phyloP scores from a whole-genome alignment of 2,113 vertebrate species.

The Corvus moneduloides region DNA sequence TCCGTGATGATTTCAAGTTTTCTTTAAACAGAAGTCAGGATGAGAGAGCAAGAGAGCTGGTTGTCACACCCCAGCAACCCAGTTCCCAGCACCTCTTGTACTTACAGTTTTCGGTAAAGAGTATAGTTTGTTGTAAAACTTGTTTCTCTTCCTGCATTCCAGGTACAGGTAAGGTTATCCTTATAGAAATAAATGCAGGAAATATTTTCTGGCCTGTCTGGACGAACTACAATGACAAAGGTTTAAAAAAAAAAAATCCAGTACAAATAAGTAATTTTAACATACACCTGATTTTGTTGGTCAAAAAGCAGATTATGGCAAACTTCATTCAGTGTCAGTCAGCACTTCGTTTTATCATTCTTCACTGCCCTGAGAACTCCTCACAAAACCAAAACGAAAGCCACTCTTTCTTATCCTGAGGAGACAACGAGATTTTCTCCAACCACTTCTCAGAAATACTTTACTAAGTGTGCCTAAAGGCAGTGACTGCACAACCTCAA shows the following conservation, averaged over 20 bases:
- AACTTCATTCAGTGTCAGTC: neutral
- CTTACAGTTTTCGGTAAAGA: slow-evolving; percentile 64
- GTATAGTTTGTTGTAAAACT: slow-evolving; percentile 4
- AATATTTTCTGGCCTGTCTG: slow-evolving; percentile 69
- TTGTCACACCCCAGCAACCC: neutral
- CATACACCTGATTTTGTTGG: neutral
- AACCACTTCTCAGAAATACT: neutral
- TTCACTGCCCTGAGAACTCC: neutral
- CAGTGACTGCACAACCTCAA: neutral
- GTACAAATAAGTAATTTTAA: neutral
- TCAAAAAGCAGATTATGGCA: neutral
- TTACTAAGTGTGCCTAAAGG: neutral
- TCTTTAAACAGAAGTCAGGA: neutral
- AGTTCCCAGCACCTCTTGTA: neutral
- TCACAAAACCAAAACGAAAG: neutral
- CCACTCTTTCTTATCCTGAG: neutral
- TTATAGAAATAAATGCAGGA: slow-evolving; percentile 63
- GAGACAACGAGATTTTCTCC: neutral
- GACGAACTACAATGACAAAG: slow-evolving; percentile 46
- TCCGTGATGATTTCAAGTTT: neutral
- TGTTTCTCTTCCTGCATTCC: slow-evolving; percentile 60
- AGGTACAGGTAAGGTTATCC: slow-evolving; percentile 67
- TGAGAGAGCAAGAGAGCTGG: neutral
- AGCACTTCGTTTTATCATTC: neutral
- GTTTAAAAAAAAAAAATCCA: neutral